Percentiles rank a stretch among this genome's conserved stretches.
Conservation (phyloP, 2,888 invertebrate genomes). For the Calameuta pallipes region DNA sequence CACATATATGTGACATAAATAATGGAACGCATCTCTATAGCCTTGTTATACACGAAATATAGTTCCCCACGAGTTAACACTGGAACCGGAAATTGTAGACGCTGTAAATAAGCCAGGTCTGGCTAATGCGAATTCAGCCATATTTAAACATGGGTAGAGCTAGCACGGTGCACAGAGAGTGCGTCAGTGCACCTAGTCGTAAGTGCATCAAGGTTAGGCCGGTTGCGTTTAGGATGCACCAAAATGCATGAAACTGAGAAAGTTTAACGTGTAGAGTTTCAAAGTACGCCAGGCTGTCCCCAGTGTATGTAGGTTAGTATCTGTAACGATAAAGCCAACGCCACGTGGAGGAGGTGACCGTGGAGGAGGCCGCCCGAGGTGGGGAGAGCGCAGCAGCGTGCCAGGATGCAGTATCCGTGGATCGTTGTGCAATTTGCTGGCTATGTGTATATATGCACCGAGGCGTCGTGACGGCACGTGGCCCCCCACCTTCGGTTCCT, state of each 20-base stretch:
- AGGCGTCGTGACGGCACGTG: constrained; percentile 60
- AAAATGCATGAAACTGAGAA: not conserved
- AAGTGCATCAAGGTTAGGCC: not conserved
- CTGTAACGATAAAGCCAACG: not conserved
- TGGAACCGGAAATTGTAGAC: not conserved
- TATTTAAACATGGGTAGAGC: not conserved
- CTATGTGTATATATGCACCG: constrained; percentile 9
- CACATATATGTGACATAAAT: too few relatives aligned
- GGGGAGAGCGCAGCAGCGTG: constrained; percentile 1
- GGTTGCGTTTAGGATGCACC: not conserved
- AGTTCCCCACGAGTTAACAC: not conserved
- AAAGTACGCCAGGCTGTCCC: constrained; percentile 68
- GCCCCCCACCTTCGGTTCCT: constrained; percentile 47
- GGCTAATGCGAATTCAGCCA: not conserved
- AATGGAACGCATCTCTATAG: not conserved
- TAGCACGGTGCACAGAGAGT: not conserved
- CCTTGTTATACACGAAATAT: not conserved
- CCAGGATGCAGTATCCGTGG: not conserved
- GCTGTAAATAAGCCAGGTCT: not conserved
- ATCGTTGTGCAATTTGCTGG: not conserved
- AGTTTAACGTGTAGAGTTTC: constrained; percentile 25
- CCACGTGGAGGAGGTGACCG: constrained; percentile 1
- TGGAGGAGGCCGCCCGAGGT: constrained; percentile 24
- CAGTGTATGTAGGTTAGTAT: constrained; percentile 58
- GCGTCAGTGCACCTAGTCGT: not conserved